Evolutionary conservation across 35 echinoderm and acorn worm genomes (phyloP).

Genomic region (Nesometra sesokonis): DNA sequence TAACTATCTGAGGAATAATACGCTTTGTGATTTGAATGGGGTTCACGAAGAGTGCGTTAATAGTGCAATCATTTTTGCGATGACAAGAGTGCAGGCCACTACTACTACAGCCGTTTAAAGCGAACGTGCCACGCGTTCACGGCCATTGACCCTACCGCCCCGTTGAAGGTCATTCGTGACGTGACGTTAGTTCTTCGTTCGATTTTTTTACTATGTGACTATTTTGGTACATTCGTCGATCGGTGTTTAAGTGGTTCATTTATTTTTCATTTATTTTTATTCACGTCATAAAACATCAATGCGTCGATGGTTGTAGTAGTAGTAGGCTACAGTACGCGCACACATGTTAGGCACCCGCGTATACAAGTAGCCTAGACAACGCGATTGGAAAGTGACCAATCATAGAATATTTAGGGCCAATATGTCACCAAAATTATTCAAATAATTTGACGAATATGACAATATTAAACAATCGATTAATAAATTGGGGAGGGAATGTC

Average conservation of each 20-base stretch:
- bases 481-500: no score
- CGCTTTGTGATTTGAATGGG: background rate
- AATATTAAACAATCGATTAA: no score
- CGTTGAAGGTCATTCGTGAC: background rate
- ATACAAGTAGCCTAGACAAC: no score
- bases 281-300: background rate
- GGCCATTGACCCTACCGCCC: background rate
- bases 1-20: background rate
- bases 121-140: background rate
- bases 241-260: background rate
- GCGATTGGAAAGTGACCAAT: no score
- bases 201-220: background rate
- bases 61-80: background rate
- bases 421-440: no score
- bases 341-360: background rate
- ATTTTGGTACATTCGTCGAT: background rate
- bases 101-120: background rate
- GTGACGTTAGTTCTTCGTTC: background rate
- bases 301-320: no score
- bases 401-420: no score
- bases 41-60: background rate
- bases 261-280: background rate
- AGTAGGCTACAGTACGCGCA: background rate
- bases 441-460: no score
- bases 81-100: background rate